Percentiles rank a stretch among this genome's conserved stretches.
Conservation (phyloP, 2,797 vertebrate species). For the Buceros bicornis region DNA sequence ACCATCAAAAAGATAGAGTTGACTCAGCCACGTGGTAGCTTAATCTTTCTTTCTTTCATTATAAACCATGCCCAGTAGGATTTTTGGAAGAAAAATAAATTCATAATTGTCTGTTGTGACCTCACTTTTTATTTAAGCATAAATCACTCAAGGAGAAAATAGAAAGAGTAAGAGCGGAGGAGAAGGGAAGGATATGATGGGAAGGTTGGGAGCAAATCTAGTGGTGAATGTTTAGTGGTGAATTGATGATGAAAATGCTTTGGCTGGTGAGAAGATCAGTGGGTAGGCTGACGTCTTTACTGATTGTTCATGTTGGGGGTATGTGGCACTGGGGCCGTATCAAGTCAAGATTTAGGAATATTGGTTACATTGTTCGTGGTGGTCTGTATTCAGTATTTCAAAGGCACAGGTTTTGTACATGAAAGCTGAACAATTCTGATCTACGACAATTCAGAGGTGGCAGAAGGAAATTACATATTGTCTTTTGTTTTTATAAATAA, state of each 20-base stretch:
- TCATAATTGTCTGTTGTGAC: background rate
- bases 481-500: constrained; percentile 9
- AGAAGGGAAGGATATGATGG: background rate
- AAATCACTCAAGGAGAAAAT: background rate
- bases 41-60: background rate
- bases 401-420: background rate
- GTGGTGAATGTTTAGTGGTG: background rate
- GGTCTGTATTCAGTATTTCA: background rate
- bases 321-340: background rate
- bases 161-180: background rate
- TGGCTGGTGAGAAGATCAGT: background rate
- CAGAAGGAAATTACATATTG: background rate
- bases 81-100: background rate
- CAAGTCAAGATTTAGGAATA: background rate
- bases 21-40: background rate
- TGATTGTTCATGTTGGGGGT: background rate
- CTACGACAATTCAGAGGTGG: background rate
- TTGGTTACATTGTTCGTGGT: fast-evolving
- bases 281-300: background rate
- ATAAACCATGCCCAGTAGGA: background rate
- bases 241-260: background rate
- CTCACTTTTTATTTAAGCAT: background rate
- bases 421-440: background rate
- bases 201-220: background rate
- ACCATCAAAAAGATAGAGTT: background rate